Evolutionary conservation across 2,888 invertebrate genomes (phyloP).

Genomic region (Lissonota sp.): DNA sequence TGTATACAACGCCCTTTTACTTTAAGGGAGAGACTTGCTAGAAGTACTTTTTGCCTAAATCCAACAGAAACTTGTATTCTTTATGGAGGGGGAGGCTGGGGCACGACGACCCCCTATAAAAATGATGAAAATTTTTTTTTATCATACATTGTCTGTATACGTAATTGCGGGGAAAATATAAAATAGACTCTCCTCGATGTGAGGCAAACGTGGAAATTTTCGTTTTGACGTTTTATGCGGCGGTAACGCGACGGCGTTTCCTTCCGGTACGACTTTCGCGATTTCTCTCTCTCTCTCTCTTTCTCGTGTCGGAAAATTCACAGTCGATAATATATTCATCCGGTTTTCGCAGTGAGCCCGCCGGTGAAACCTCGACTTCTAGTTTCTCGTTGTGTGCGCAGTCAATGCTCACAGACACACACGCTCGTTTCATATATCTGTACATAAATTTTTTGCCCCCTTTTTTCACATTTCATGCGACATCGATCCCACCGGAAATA

Average conservation of each 20-base stretch:
- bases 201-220: conserved; percentile 38
- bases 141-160: not conserved
- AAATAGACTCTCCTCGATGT: conserved; percentile 2
- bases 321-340: conserved; percentile 61
- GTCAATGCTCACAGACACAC: conserved; percentile 1
- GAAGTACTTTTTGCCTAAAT: conserved; percentile 16
- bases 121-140: too few species aligned
- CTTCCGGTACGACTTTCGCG: conserved; percentile 39
- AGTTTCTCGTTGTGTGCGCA: conserved; percentile 1
- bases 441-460: conserved; percentile 15
- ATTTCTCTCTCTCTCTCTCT: conserved; percentile 17
- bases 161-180: not conserved
- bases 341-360: conserved; percentile 41
- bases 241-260: conserved; percentile 37
- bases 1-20: conserved; percentile 51
- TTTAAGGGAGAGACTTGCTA: conserved; percentile 4
- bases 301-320: conserved; percentile 43
- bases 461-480: conserved; percentile 65
- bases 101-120: too few species aligned
- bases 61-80: too few species aligned
- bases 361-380: conserved; percentile 10
- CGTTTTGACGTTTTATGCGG: conserved; percentile 26
- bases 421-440: not conserved
- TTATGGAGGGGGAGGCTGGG: too few species aligned
- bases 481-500: conserved; percentile 69